Evolutionary conservation across 2,797 vertebrate genomes (phyloP).

Genomic region (Pseudopleuronectes americanus): DNA sequence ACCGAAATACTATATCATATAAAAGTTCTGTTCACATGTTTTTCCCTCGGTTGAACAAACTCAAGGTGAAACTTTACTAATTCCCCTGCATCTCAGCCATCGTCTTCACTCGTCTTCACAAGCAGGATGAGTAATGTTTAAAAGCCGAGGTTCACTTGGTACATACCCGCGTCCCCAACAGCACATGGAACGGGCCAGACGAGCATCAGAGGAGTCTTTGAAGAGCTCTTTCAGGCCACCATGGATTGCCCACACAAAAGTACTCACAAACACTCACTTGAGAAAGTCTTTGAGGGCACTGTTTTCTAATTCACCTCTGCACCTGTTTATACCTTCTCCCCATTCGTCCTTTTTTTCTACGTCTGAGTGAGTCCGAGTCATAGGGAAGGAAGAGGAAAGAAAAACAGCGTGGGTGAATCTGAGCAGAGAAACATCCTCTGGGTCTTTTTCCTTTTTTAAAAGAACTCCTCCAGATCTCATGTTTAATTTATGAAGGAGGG

Average conservation of each 20-base stretch:
- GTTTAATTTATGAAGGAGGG: slow-evolving; percentile 86
- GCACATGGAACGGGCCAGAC: slow-evolving; percentile 65
- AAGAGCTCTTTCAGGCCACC: slow-evolving; percentile 73
- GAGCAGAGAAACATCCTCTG: slow-evolving; percentile 86
- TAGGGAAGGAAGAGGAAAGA: slow-evolving; percentile 52
- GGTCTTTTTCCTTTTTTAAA: slow-evolving; percentile 84
- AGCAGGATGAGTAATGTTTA: slow-evolving; percentile 65
- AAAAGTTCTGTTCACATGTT: background rate
- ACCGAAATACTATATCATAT: background rate
- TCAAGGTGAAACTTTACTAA: slow-evolving; percentile 51
- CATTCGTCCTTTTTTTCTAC: slow-evolving; percentile 72
- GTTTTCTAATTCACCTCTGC: slow-evolving; percentile 82
- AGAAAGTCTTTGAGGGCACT: slow-evolving; percentile 79
- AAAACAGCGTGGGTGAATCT: slow-evolving; percentile 86
- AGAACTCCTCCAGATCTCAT: slow-evolving; percentile 87
- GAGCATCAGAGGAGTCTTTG: slow-evolving; percentile 73
- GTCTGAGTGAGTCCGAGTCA: slow-evolving; percentile 82
- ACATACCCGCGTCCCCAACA: slow-evolving; percentile 61
- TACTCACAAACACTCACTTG: slow-evolving; percentile 72
- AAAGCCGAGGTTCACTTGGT: slow-evolving; percentile 56
- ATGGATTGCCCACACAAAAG: slow-evolving; percentile 70
- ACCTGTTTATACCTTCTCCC: slow-evolving; percentile 80
- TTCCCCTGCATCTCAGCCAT: slow-evolving; percentile 34
- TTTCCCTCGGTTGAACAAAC: slow-evolving; percentile 5
- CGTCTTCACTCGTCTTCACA: slow-evolving; percentile 34